A percentile compares a stretch with the other conserved stretches of the same genome.
These are phyloP conservation scores for Peribatodes rhomboidaria DNA, from an alignment of 2,888 invertebrate species.

Conservation along the genomic window DNA sequence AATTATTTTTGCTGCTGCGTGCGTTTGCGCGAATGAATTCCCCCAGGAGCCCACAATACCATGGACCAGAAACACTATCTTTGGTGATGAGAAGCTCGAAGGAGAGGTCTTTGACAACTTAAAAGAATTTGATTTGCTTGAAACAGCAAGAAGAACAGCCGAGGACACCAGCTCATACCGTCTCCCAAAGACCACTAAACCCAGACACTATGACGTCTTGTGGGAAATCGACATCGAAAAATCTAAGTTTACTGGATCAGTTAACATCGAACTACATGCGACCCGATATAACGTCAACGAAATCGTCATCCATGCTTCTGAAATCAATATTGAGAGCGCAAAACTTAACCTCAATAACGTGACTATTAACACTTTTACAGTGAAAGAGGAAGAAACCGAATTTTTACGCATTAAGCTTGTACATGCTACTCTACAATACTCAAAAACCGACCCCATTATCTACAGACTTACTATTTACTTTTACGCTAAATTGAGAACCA, in stretches of 20 bases:
- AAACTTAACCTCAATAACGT: slow-evolving; percentile 64
- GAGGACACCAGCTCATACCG: slow-evolving; percentile 64
- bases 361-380: slow-evolving; percentile 41
- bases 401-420: slow-evolving; percentile 61
- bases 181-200: slow-evolving; percentile 81
- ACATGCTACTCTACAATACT: slow-evolving; percentile 47
- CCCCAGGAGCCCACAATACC: slow-evolving; percentile 54
- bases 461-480: slow-evolving; percentile 67
- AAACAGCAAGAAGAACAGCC: slow-evolving; percentile 37
- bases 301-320: slow-evolving; percentile 70
- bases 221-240: slow-evolving; percentile 74
- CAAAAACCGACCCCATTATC: slow-evolving; percentile 45
- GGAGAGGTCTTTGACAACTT: slow-evolving; percentile 71
- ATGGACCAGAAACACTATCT: slow-evolving; percentile 70
- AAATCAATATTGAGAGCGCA: slow-evolving; percentile 62
- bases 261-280: slow-evolving; percentile 67
- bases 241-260: slow-evolving; percentile 67
- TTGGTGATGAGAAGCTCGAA: slow-evolving; percentile 71
- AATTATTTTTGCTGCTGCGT: slow-evolving; percentile 58
- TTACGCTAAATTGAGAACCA: slow-evolving; percentile 62
- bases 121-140: slow-evolving; percentile 40
- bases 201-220: slow-evolving; percentile 81
- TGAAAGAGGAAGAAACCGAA: slow-evolving; percentile 56
- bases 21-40: slow-evolving; percentile 57
- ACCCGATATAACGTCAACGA: slow-evolving; percentile 62